These are phyloP conservation scores for Lycocerus yunnanus DNA, from an alignment of 2,888 invertebrate genomes.

Conservation along the genomic window DNA sequence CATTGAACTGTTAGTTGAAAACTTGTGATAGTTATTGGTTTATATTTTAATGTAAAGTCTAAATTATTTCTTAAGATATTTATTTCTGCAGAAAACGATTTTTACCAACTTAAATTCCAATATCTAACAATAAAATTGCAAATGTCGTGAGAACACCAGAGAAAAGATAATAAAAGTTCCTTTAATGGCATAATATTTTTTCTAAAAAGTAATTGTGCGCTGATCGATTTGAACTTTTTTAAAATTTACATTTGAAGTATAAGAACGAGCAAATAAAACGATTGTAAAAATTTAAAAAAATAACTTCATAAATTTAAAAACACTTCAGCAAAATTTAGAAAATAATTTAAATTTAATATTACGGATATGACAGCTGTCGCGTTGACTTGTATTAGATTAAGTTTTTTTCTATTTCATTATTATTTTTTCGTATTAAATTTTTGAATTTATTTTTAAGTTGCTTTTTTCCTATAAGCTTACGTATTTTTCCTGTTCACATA, in stretches of 20 bases:
- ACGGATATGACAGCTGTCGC: slow-evolving; percentile 29
- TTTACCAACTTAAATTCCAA: slow-evolving; percentile 10
- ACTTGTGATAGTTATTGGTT: background rate
- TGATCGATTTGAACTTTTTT: slow-evolving; percentile 19
- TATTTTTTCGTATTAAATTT: slow-evolving; percentile 12
- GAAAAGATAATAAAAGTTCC: slow-evolving; percentile 20
- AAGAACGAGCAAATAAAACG: slow-evolving; percentile 20
- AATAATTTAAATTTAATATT: slow-evolving; percentile 31
- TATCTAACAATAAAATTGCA: slow-evolving; percentile 22
- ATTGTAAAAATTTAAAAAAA: slow-evolving; percentile 22
- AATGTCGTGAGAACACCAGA: slow-evolving; percentile 9
- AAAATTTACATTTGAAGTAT: slow-evolving; percentile 25
- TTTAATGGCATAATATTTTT: slow-evolving; percentile 26
- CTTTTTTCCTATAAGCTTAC: background rate
- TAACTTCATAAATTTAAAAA: slow-evolving; percentile 29
- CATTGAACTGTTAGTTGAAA: background rate
- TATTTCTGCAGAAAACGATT: background rate
- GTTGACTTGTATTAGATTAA: slow-evolving; percentile 26
- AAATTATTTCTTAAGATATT: background rate
- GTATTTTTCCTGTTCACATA: background rate
- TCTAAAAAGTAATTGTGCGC: slow-evolving; percentile 21
- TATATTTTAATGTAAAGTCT: background rate
- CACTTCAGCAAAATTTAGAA: slow-evolving; percentile 22
- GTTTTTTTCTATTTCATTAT: slow-evolving; percentile 3
- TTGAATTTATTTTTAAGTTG: slow-evolving; percentile 5